Evolutionary conservation across 1,140 invertebrate genomes (phyloP).

Genomic region (Cydia amplana): DNA sequence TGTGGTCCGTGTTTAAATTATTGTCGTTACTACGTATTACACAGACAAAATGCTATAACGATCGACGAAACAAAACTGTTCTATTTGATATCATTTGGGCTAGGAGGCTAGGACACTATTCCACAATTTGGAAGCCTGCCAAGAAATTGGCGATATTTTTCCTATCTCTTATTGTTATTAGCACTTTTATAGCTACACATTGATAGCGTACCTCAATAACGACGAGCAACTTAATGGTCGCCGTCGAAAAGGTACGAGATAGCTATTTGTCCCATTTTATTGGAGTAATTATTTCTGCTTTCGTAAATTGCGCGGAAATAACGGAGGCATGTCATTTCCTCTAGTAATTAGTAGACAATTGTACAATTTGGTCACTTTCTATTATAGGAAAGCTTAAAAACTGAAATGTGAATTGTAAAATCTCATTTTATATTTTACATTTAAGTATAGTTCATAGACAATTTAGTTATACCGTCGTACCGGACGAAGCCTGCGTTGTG

Average conservation of each 20-base stretch:
- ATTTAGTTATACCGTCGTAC: too few species aligned
- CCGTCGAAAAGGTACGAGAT: conserved; percentile 8
- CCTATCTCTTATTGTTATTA: conserved; percentile 29
- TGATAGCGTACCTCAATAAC: conserved; percentile 17
- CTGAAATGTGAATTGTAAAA: too few species aligned
- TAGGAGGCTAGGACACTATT: conserved; percentile 28
- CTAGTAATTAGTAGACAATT: too few species aligned
- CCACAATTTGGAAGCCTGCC: conserved; percentile 11
- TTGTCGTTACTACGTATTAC: neutral
- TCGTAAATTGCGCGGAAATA: neutral
- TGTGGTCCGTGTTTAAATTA: too few species aligned
- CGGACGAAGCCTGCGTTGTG: too few species aligned
- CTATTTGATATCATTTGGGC: conserved; percentile 14
- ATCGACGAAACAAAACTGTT: neutral
- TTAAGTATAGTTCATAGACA: too few species aligned
- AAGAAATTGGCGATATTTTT: conserved; percentile 30
- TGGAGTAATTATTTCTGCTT: neutral
- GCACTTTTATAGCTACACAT: conserved; percentile 28
- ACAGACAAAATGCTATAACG: neutral
- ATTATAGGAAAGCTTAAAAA: too few species aligned
- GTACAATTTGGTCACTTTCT: too few species aligned
- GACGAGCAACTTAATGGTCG: conserved; percentile 12
- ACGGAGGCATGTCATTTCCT: neutral
- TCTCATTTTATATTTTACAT: too few species aligned
- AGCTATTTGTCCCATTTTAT: conserved; percentile 23